A percentile compares a stretch with the other conserved stretches of the same genome.
Conservation (phyloP, 2,797 vertebrate genomes). For the Leontopithecus rosalia region DNA sequence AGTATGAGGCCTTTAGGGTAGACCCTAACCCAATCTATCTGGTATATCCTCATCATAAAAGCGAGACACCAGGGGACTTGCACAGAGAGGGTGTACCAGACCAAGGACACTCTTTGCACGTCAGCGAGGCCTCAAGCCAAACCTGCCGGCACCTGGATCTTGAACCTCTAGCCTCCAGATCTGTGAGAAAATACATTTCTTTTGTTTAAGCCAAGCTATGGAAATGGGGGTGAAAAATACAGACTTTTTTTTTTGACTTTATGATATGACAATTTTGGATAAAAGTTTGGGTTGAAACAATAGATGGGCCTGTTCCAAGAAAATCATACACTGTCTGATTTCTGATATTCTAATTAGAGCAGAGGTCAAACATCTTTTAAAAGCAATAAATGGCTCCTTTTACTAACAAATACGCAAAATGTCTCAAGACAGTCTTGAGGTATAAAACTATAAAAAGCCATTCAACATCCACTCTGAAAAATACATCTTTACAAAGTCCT, state of each 20-base stretch:
- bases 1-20: background rate
- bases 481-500: constrained; percentile 13
- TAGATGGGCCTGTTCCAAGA: background rate
- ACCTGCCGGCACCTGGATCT: too few species aligned
- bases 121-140: background rate
- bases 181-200: background rate
- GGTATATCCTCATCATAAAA: background rate
- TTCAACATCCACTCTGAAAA: background rate
- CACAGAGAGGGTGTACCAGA: background rate
- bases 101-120: too few species aligned
- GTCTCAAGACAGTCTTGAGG: constrained; percentile 44
- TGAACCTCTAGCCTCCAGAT: background rate
- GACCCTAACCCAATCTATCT: background rate
- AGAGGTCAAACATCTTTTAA: constrained; percentile 47
- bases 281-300: constrained; percentile 22
- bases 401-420: constrained; percentile 54
- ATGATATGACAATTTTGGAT: background rate
- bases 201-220: background rate
- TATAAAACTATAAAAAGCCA: constrained; percentile 25
- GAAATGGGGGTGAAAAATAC: background rate
- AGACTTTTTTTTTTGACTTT: background rate
- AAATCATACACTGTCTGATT: background rate
- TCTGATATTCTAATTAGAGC: constrained; percentile 61
- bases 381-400: constrained; percentile 49
- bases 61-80: background rate